Percentiles rank a stretch among this genome's conserved stretches.
phyloP scores from a whole-genome alignment of 1,140 invertebrate species.

The Diabrotica undecimpunctata region DNA sequence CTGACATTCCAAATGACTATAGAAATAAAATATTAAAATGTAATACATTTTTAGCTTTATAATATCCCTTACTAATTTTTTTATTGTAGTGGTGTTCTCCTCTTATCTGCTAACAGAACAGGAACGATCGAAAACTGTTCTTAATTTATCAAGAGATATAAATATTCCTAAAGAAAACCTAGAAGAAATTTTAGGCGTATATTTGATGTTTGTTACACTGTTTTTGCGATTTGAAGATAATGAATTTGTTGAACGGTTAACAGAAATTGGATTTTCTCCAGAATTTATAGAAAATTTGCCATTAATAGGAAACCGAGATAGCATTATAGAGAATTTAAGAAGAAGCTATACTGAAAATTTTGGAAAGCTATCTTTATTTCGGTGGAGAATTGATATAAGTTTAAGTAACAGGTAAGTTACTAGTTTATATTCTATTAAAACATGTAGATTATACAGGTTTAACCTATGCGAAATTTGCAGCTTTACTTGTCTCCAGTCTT shows the following conservation, averaged over 20 bases:
- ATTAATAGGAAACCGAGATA: slow-evolving; percentile 28
- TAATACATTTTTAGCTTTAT: slow-evolving; percentile 12
- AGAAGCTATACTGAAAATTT: slow-evolving; percentile 24
- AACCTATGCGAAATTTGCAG: not conserved
- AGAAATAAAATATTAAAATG: slow-evolving; percentile 25
- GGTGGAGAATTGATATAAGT: slow-evolving; percentile 40
- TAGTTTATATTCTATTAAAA: not conserved
- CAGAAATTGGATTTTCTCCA: slow-evolving; percentile 31
- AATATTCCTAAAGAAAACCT: slow-evolving; percentile 28
- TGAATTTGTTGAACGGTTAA: slow-evolving; percentile 28
- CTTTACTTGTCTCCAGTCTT: not conserved
- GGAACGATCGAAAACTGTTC: slow-evolving; percentile 25
- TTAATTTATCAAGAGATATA: slow-evolving; percentile 30
- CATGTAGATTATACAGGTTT: not conserved
- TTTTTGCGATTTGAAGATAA: slow-evolving; percentile 32
- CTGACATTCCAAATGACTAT: slow-evolving; percentile 16
- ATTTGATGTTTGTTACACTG: slow-evolving; percentile 28
- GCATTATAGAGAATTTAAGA: slow-evolving; percentile 28
- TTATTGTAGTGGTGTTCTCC: slow-evolving; percentile 32
- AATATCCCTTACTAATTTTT: slow-evolving; percentile 5
- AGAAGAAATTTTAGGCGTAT: slow-evolving; percentile 28
- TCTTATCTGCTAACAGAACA: slow-evolving; percentile 24
- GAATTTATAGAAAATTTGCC: slow-evolving; percentile 34
- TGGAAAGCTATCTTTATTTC: slow-evolving; percentile 30
- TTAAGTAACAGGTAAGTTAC: slow-evolving; percentile 32